Base-by-base conservation (phyloP, 2,888 invertebrate genomes). In the Caenorhabditis wallacei region DNA sequence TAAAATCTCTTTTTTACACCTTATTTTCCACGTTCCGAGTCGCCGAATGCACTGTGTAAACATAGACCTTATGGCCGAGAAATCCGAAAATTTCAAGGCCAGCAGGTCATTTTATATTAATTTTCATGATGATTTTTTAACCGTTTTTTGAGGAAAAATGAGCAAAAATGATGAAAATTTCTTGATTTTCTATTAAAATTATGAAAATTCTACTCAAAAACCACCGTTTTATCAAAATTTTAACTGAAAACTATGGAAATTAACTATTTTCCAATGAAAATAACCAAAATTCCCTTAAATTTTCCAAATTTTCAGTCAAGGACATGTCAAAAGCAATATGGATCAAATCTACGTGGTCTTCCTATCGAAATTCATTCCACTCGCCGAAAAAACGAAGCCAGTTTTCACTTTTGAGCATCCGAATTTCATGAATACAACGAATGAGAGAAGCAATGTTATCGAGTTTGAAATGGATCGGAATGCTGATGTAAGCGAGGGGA, bases 311-410 rank as follows among this genome's bases (percentile, higher is more conserved):
- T 71, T 11, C 68, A 82, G 82, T 7, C 82, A 82, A 82, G 78
- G 76, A 0, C 5, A 48, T 37, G 57, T 69, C 2, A 35, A 2
- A 16, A 48, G 79, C 13, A 71, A 84, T 35, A 68, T 85, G 91
- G 98, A 96, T 94, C 96, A 95, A 89, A 94, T 96, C 1, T 99
- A 97, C 94, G 97, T 99, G 46, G 96, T 97, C 46, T 95, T 96
- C 92, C 94, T 97, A 91, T 95, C 95, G 91, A 97, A 96, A 92
- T 95, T 95, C 92, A 95, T 95, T 92, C 94, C 95, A 16, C 80
- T 85, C 7, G 69, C 74, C 37, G 51, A 72, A 3, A 51, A 79
- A 30, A 64, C 74, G 0, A 69, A 85, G 56, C 71, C 72, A 13
- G 93, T 97, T 11, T 98, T 98, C 92, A 95, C 95, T 74, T 99